Evolutionary conservation across 2,113 vertebrate species (phyloP).

Genomic region (Aegotheles bennettii): DNA sequence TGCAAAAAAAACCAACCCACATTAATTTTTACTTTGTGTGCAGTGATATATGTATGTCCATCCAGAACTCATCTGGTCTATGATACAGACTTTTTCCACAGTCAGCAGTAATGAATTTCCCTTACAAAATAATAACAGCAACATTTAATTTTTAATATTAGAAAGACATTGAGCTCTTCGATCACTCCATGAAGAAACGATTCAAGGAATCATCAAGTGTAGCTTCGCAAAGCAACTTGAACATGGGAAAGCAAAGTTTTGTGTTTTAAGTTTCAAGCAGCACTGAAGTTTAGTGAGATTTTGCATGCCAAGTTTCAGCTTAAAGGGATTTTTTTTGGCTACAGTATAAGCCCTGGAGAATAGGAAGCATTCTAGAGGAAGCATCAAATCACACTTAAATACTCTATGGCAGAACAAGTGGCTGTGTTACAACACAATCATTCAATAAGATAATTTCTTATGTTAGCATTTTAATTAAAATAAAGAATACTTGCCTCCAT

Average conservation of each 20-base stretch:
- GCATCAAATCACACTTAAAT: constrained; percentile 74
- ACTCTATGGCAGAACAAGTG: constrained; percentile 54
- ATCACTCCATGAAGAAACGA: neutral
- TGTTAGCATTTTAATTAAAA: constrained; percentile 72
- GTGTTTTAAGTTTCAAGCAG: neutral
- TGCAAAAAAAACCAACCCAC: neutral
- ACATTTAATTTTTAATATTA: neutral
- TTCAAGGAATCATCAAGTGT: neutral
- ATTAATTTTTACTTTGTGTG: neutral
- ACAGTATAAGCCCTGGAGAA: constrained; percentile 63
- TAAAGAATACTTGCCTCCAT: constrained; percentile 55
- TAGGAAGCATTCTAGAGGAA: constrained; percentile 54
- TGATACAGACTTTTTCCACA: neutral
- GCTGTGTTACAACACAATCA: constrained; percentile 59
- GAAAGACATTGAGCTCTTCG: neutral
- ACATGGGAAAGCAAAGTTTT: neutral
- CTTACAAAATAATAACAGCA: neutral
- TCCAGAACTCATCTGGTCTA: neutral
- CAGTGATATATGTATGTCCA: neutral
- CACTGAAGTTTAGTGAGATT: constrained; percentile 59
- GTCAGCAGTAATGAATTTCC: neutral
- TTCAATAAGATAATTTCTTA: constrained; percentile 61
- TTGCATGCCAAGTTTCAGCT: constrained; percentile 63
- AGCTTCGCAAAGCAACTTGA: neutral
- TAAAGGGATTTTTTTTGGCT: constrained; percentile 62